phyloP scores from a whole-genome alignment of 2,888 invertebrate species.

The Trilocha varians region DNA sequence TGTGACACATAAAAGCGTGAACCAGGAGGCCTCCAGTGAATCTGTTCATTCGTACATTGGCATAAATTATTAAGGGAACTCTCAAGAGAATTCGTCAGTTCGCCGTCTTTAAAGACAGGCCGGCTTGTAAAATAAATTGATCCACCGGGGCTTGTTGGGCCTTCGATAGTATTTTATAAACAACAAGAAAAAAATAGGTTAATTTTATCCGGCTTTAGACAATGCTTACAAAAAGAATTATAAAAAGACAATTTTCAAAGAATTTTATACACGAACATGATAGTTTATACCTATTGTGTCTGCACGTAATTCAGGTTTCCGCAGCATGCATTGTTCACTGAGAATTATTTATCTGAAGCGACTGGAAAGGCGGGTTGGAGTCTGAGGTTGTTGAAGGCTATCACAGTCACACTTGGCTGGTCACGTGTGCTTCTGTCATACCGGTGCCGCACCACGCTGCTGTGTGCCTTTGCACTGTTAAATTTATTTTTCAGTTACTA shows the following conservation, averaged over 20 bases:
- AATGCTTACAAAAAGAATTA: conserved; percentile 6
- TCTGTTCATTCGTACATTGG: conserved; percentile 3
- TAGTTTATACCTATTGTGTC: not conserved
- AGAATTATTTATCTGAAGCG: conserved; percentile 9
- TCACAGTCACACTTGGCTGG: conserved; percentile 41
- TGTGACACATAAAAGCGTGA: not conserved
- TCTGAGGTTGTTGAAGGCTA: conserved; percentile 23
- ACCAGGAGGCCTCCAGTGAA: not conserved
- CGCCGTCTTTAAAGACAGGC: conserved; percentile 46
- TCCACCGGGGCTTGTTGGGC: conserved; percentile 36
- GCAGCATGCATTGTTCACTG: conserved; percentile 10
- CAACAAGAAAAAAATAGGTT: conserved; percentile 20
- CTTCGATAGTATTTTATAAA: conserved; percentile 41
- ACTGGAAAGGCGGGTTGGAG: conserved; percentile 1
- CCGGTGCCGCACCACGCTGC: conserved; percentile 3
- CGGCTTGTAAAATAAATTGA: conserved; percentile 48
- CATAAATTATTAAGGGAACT: conserved; percentile 37
- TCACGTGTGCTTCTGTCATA: conserved; percentile 15
- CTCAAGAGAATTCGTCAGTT: conserved; percentile 41
- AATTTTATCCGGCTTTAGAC: conserved; percentile 5
- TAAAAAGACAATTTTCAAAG: not conserved
- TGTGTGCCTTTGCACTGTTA: not conserved
- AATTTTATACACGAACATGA: not conserved
- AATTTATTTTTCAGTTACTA: not conserved
- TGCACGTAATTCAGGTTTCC: not conserved